Conservation (phyloP, 2,888 invertebrate genomes). For the Luperina testacea region DNA sequence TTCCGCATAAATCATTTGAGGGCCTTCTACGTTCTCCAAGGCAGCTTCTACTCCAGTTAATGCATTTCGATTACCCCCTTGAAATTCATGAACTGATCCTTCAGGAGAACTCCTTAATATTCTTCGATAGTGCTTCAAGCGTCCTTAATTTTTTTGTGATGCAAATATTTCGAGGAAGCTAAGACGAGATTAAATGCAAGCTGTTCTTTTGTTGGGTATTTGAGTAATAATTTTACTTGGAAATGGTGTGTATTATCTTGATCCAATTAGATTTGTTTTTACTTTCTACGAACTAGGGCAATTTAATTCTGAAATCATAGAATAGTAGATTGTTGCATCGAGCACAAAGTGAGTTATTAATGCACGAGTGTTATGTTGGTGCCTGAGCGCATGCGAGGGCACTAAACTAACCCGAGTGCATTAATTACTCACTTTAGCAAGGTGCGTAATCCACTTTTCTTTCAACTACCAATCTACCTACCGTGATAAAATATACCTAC, state of each 20-base stretch:
- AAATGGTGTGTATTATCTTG: neutral
- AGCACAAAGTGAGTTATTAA: too few species aligned
- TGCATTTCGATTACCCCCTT: slow-evolving; percentile 78
- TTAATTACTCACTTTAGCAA: too few species aligned
- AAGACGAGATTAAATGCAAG: slow-evolving; percentile 5
- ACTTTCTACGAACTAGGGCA: neutral
- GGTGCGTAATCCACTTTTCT: too few species aligned
- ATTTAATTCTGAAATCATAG: neutral
- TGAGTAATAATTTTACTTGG: neutral
- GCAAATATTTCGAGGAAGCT: slow-evolving; percentile 40
- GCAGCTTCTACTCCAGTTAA: slow-evolving; percentile 70
- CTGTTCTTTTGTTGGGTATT: neutral
- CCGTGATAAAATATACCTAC: too few species aligned
- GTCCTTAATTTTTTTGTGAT: slow-evolving; percentile 53
- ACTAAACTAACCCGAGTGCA: too few species aligned
- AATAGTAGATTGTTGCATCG: too few species aligned
- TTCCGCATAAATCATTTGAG: slow-evolving; percentile 76
- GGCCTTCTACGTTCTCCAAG: slow-evolving; percentile 65
- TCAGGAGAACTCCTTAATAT: slow-evolving; percentile 69
- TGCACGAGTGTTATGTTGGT: too few species aligned
- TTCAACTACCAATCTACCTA: too few species aligned
- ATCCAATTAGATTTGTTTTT: neutral
- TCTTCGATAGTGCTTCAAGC: slow-evolving; percentile 65
- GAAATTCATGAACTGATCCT: slow-evolving; percentile 75
- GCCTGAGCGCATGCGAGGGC: too few species aligned